These are phyloP conservation scores for Cacoxenus indagator DNA, from an alignment of 2,888 invertebrate genomes.

Conservation along the genomic window DNA sequence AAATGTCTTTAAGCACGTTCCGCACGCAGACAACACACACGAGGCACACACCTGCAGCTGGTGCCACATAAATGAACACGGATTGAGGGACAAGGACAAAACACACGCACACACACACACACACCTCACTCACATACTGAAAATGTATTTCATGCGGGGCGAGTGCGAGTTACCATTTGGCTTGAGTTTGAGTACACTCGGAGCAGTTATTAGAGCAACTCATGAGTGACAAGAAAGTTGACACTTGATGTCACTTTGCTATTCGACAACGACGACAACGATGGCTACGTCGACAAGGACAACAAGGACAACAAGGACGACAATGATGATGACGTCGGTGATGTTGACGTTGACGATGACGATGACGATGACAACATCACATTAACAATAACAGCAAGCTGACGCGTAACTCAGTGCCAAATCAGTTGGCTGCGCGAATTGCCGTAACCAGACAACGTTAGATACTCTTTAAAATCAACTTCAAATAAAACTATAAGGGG, in stretches of 20 bases:
- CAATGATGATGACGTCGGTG: neutral
- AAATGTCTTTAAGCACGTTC: constrained; percentile 24
- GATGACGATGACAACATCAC: no score
- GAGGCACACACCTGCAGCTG: constrained; percentile 28
- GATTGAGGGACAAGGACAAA: neutral
- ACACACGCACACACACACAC: no score
- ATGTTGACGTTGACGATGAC: no score
- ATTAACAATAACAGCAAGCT: no score
- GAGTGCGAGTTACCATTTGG: constrained; percentile 27
- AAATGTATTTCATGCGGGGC: constrained; percentile 32
- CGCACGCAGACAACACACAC: constrained; percentile 53
- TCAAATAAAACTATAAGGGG: no score
- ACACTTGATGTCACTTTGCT: constrained; percentile 2
- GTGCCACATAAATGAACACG: constrained; percentile 27
- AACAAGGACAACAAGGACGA: neutral
- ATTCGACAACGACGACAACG: neutral
- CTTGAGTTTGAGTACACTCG: neutral
- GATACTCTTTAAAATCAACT: no score
- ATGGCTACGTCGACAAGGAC: neutral
- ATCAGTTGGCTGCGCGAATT: no score
- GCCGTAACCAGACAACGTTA: no score
- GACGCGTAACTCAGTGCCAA: no score
- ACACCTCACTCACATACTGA: no score
- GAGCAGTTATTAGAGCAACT: constrained; percentile 10
- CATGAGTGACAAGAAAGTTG: constrained; percentile 11